phyloP scores from a whole-genome alignment of 37 sponge, comb jelly and placozoan species.

The Axinella damicornis region DNA sequence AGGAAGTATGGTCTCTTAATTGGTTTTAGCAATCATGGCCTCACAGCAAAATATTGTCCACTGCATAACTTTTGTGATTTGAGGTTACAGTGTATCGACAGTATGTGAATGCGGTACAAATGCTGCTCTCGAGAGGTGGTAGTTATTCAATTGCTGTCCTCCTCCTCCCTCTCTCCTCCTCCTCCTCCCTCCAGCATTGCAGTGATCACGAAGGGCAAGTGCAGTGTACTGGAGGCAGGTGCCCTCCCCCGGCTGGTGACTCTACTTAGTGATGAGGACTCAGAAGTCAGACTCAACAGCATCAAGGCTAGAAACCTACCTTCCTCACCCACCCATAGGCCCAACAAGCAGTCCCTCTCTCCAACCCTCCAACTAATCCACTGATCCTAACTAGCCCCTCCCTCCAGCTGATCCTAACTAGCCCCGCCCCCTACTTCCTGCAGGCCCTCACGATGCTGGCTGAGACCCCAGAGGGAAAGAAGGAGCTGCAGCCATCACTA shows the following conservation, averaged over 20 bases:
- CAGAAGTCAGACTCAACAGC: constrained; percentile 88
- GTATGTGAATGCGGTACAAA: no score
- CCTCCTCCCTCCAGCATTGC: constrained; percentile 69
- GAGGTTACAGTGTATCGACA: no score
- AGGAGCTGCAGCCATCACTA: constrained; percentile 51
- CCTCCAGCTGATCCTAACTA: no score
- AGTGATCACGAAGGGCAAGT: constrained; percentile 94
- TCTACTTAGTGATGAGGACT: constrained; percentile 61
- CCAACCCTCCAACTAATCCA: no score
- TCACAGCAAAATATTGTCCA: no score
- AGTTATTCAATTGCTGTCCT: background rate
- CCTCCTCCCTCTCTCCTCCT: background rate
- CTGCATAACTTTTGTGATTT: no score
- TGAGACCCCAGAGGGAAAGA: constrained; percentile 82
- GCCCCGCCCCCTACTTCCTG: no score
- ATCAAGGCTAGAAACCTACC: constrained; percentile 63
- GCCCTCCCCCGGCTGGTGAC: constrained; percentile 63
- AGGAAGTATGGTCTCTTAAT: no score
- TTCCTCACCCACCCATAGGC: no score
- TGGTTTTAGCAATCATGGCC: no score
- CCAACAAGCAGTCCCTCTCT: no score
- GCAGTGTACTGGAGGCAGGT: constrained; percentile 57
- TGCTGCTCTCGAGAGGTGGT: background rate
- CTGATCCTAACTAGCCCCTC: no score
- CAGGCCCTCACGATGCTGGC: constrained; percentile 85